These are phyloP conservation scores for Aplodontia rufa DNA, from an alignment of 2,113 vertebrate genomes.

Conservation along the genomic window DNA sequence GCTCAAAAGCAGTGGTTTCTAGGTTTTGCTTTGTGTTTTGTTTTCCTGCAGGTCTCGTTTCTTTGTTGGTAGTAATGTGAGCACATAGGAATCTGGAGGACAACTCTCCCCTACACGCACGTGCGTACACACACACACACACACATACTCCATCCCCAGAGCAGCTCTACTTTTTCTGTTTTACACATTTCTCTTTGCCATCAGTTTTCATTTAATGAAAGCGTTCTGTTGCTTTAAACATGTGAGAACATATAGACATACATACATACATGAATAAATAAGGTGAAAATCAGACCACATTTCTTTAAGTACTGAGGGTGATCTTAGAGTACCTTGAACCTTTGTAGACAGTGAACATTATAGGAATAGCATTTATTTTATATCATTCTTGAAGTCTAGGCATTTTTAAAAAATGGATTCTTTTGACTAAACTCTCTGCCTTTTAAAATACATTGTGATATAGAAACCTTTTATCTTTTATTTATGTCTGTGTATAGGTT, in stretches of 20 bases:
- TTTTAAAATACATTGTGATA: constrained; percentile 36
- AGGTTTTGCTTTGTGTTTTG: neutral
- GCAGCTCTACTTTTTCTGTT: neutral
- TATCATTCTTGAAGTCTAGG: constrained; percentile 26
- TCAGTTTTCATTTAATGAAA: neutral
- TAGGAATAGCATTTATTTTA: constrained; percentile 56
- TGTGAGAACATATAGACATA: neutral
- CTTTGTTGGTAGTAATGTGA: neutral
- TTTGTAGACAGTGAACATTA: constrained; percentile 35
- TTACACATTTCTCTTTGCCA: neutral
- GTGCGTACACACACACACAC: too few species aligned
- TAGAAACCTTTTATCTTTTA: constrained; percentile 19
- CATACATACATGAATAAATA: neutral
- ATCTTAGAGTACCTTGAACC: neutral
- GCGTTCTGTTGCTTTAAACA: neutral
- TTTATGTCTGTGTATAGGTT: neutral
- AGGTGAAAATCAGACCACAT: neutral
- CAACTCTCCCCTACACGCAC: rapidly evolving
- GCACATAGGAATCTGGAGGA: neutral
- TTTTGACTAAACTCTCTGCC: neutral
- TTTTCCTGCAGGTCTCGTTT: neutral
- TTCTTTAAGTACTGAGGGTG: neutral
- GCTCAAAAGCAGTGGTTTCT: neutral
- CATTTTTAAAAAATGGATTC: neutral
- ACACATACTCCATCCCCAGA: neutral